Percentiles rank a stretch among this genome's conserved stretches.
These are phyloP conservation scores for Thalassarche chlororhynchos DNA, from an alignment of 2,113 vertebrate genomes.

Conservation along the genomic window DNA sequence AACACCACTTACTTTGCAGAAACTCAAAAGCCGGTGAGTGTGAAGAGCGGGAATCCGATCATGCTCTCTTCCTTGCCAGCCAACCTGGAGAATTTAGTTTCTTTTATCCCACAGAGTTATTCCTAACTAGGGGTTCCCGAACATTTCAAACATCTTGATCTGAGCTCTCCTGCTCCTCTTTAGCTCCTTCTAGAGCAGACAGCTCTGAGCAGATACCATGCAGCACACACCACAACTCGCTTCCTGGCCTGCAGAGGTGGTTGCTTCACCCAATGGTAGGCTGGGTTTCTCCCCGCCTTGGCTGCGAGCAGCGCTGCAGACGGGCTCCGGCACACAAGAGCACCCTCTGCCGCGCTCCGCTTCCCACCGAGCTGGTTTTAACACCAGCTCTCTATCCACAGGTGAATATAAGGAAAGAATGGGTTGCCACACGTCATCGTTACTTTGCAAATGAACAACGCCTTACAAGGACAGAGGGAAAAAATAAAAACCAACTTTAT, in stretches of 20 bases:
- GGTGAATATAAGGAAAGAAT: rapidly evolving
- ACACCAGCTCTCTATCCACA: not conserved
- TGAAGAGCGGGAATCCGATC: not conserved
- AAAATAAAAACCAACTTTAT: not conserved
- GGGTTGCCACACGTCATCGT: not conserved
- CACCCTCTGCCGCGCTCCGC: not conserved
- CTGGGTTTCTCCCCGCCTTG: not conserved
- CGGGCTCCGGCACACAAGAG: not conserved
- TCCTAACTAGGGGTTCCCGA: rapidly evolving
- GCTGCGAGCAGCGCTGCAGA: not conserved
- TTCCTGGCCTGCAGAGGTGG: constrained; percentile 42
- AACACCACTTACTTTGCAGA: constrained; percentile 3
- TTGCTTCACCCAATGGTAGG: not conserved
- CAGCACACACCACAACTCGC: not conserved
- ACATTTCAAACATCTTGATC: rapidly evolving
- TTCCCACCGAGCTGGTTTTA: not conserved
- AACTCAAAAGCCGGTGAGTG: not conserved
- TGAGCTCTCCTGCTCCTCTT: not conserved
- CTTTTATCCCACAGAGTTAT: not conserved
- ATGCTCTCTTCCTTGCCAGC: not conserved
- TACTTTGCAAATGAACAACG: constrained; percentile 8
- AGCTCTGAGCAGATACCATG: not conserved
- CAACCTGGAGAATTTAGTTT: not conserved
- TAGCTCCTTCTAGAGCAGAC: not conserved
- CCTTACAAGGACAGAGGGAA: not conserved